Base-by-base conservation (phyloP, 1,140 invertebrate species). In the Drosophila willistoni region DNA sequence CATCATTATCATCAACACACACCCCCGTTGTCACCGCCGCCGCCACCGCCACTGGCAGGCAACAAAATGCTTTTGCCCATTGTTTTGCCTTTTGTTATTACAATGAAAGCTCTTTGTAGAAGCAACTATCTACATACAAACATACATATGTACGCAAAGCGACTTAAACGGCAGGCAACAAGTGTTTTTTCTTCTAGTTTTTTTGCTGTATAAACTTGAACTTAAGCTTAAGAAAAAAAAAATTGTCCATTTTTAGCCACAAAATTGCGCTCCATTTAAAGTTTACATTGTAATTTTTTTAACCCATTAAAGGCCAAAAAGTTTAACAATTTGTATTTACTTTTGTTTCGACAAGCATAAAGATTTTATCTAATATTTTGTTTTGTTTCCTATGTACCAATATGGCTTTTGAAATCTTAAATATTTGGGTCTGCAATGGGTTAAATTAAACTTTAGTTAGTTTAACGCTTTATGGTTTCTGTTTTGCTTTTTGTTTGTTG, bases 41-140 rank as follows among this genome's bases (percentile, higher is more conserved):
- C 6, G 29, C 5, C 29, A 3, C 29, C 29, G 5, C 29, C 29
- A 29, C 29, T 29, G 29, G 29, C 29, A 56, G 64, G 36, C 62
- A 77, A 41, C 64, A 74, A 57, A 73, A 77, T 68, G 62, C 29
- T 64, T 51, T 76, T 67, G 68, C 67, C 82, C 82, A 87, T 86
- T 86, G 83, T 86, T 77, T 77, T 54, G 70, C 65, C 44, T 86
- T 82, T 84, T 86, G 64, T 87, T 86, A 86, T 79, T 86, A 83
- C 83, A 86, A 86, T 83, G 76, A 86, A 87, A 87, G 83, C 83
- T 86, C 76, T 79, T 83, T 86, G 82, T 87, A 79, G 74, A 65
- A 68, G 66, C 79, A 67, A 72, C 73, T 33, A 64, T 68, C 63
- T 56, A 42, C 29, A 60, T 36, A 54, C 36, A 36, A n/a, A 61